These are phyloP conservation scores for Poeciliopsis prolifica DNA, from an alignment of 2,113 vertebrate genomes.

Conservation along the genomic window DNA sequence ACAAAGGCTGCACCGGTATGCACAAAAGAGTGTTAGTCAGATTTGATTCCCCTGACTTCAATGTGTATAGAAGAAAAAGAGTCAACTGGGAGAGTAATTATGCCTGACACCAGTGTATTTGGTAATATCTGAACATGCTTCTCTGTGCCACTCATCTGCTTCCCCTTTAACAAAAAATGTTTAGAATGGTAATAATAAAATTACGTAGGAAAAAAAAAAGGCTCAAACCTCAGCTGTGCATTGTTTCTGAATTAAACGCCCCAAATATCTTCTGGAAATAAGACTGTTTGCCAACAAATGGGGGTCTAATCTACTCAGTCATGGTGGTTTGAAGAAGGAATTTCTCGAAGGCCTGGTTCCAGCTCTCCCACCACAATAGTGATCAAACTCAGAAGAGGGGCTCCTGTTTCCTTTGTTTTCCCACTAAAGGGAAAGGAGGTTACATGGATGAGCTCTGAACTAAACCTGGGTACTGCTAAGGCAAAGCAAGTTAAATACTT, in stretches of 20 bases:
- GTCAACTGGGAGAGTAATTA: constrained; percentile 75
- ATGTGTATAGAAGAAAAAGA: constrained; percentile 70
- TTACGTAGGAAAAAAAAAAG: constrained; percentile 63
- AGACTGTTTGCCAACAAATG: constrained; percentile 76
- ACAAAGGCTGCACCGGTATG: constrained; percentile 56
- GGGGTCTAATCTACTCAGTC: constrained; percentile 80
- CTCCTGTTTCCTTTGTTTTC: constrained; percentile 43
- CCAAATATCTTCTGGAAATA: constrained; percentile 79
- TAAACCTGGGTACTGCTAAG: constrained; percentile 38
- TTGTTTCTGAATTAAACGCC: constrained; percentile 79
- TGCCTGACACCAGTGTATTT: constrained; percentile 68
- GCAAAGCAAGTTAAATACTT: constrained; percentile 21
- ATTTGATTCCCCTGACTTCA: constrained; percentile 69
- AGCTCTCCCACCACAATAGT: constrained; percentile 68
- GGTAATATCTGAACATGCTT: constrained; percentile 61
- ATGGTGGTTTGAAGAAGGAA: constrained; percentile 79
- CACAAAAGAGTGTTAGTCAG: constrained; percentile 55
- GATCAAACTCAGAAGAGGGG: constrained; percentile 58
- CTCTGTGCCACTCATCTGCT: constrained; percentile 67
- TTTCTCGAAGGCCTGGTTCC: constrained; percentile 78
- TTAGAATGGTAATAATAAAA: constrained; percentile 68
- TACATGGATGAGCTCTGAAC: constrained; percentile 57
- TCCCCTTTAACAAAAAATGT: constrained; percentile 24
- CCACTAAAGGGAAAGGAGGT: constrained; percentile 51
- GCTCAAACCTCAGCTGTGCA: constrained; percentile 58